Conservation (phyloP, 2,888 invertebrate species). For the Lithodes maja region DNA sequence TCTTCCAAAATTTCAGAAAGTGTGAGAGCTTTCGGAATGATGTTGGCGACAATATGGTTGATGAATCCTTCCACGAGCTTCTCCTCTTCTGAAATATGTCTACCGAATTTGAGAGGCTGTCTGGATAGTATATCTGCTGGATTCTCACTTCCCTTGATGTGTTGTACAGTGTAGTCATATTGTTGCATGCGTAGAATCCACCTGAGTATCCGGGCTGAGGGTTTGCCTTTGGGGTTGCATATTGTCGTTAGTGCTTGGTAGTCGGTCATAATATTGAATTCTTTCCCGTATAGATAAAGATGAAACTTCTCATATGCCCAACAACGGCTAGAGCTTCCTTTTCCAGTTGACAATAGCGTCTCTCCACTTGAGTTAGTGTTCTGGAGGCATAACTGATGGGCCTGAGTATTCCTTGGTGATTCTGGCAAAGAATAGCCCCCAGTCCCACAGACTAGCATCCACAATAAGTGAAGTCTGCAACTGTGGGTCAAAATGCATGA, state of each 20-base stretch:
- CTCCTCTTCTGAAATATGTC: neutral
- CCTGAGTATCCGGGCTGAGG: neutral
- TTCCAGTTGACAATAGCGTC: conserved; percentile 48
- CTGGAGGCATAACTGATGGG: conserved; percentile 26
- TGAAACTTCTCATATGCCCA: conserved; percentile 54
- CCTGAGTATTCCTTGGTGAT: conserved; percentile 20
- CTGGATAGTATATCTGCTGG: conserved; percentile 32
- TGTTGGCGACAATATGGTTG: no score
- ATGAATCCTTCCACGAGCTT: no score
- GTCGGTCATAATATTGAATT: conserved; percentile 42
- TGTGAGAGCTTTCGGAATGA: no score
- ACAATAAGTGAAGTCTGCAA: neutral
- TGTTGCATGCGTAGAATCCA: conserved; percentile 25
- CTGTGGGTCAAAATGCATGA: conserved; percentile 21
- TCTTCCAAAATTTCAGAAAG: no score
- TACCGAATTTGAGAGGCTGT: neutral
- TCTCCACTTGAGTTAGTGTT: conserved; percentile 30
- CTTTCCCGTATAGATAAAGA: conserved; percentile 31
- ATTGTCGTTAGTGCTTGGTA: conserved; percentile 42
- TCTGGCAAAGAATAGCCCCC: conserved; percentile 30
- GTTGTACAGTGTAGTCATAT: conserved; percentile 26
- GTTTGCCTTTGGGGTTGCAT: conserved; percentile 27
- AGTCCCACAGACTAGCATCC: conserved; percentile 4
- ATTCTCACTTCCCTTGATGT: conserved; percentile 37
- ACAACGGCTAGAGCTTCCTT: conserved; percentile 50